These are phyloP conservation scores for Plebejus anna DNA, from an alignment of 2,888 invertebrate species.

Conservation along the genomic window DNA sequence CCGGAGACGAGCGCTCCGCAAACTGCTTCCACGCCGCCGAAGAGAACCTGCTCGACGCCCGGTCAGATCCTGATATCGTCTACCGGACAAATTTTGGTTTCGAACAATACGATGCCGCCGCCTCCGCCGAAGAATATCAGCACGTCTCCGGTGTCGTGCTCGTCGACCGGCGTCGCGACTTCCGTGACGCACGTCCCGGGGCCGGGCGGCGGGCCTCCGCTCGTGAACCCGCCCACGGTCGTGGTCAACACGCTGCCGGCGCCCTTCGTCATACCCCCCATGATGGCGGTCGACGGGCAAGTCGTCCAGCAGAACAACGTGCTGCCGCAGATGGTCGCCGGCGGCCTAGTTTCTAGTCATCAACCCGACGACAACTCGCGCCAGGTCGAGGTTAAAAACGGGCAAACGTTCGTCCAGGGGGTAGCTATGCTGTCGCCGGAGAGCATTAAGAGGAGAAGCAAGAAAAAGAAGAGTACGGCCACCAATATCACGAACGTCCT, in stretches of 20 bases:
- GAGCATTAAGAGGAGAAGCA: constrained; percentile 82
- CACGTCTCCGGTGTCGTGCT: constrained; percentile 81
- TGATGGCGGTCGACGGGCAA: constrained; percentile 87
- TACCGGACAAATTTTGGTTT: constrained; percentile 86
- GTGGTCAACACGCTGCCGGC: constrained; percentile 89
- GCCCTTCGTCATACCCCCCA: constrained; percentile 87
- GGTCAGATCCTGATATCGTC: constrained; percentile 88
- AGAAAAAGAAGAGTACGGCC: constrained; percentile 86
- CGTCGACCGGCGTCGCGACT: constrained; percentile 83
- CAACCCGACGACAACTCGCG: constrained; percentile 69
- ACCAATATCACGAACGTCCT: constrained; percentile 85
- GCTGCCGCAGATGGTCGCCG: constrained; percentile 84
- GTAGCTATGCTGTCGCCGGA: constrained; percentile 84
- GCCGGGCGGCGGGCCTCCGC: constrained; percentile 81
- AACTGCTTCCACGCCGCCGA: constrained; percentile 51
- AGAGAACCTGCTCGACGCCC: constrained; percentile 61
- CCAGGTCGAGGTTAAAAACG: constrained; percentile 78
- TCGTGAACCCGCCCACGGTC: constrained; percentile 87
- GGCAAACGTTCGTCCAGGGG: constrained; percentile 62
- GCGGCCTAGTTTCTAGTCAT: constrained; percentile 81
- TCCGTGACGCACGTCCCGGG: constrained; percentile 83
- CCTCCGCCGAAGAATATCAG: constrained; percentile 80
- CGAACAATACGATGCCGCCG: constrained; percentile 83
- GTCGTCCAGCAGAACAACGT: constrained; percentile 84
- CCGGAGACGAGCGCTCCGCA: constrained; percentile 67